A percentile compares a stretch with the other conserved stretches of the same genome.
These are phyloP conservation scores for Aleiodes leptofemur DNA, from an alignment of 2,888 invertebrate species.

Conservation along the genomic window DNA sequence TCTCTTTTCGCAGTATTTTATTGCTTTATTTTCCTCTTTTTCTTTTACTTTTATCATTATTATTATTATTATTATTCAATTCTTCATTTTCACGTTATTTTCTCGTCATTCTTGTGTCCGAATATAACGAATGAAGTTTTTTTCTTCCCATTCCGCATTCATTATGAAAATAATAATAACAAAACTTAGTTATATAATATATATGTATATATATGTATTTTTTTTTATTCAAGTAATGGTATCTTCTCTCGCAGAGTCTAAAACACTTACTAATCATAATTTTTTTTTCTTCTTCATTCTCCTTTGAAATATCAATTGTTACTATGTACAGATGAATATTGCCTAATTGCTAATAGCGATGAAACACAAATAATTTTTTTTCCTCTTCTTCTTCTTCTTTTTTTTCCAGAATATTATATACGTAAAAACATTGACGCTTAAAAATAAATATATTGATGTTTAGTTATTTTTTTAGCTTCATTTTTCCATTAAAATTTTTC, in stretches of 20 bases:
- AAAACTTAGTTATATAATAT: slow-evolving; percentile 58
- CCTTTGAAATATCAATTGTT: slow-evolving; percentile 66
- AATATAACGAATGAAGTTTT: slow-evolving; percentile 60
- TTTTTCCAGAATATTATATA: neutral
- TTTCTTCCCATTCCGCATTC: slow-evolving; percentile 55
- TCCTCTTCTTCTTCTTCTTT: no score
- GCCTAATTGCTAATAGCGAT: slow-evolving; percentile 63
- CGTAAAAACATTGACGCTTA: slow-evolving; percentile 18
- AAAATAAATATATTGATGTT: neutral
- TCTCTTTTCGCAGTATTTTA: slow-evolving; percentile 33
- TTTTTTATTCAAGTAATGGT: slow-evolving; percentile 61
- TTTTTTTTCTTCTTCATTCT: neutral
- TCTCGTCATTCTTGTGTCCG: slow-evolving; percentile 55
- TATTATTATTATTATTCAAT: slow-evolving; percentile 48
- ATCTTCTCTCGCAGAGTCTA: slow-evolving; percentile 61
- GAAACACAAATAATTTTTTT: slow-evolving; percentile 48
- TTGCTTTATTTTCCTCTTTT: slow-evolving; percentile 42
- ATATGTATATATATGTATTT: slow-evolving; percentile 58
- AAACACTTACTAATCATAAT: slow-evolving; percentile 67
- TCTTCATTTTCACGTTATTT: slow-evolving; percentile 42
- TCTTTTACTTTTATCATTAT: slow-evolving; percentile 40
- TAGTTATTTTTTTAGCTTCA: neutral
- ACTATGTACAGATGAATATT: slow-evolving; percentile 71
- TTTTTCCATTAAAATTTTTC: neutral
- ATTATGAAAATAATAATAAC: slow-evolving; percentile 64